Percentiles rank a stretch among this genome's conserved stretches.
These are phyloP conservation scores for Chroicocephalus ridibundus DNA, from an alignment of 2,113 vertebrate species.

Conservation along the genomic window DNA sequence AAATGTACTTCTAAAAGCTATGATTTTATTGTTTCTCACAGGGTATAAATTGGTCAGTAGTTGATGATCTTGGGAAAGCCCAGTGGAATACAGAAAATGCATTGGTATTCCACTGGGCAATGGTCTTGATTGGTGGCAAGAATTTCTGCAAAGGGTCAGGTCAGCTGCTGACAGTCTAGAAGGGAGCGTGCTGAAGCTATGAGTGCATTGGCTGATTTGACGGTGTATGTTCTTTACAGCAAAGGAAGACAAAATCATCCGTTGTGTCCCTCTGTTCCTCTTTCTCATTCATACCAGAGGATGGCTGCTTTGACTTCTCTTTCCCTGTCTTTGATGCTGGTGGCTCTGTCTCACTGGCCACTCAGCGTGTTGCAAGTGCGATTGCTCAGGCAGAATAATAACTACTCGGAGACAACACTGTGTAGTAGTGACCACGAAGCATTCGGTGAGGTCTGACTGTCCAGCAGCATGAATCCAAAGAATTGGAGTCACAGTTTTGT, in stretches of 20 bases:
- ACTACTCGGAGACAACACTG: neutral
- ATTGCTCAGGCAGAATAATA: neutral
- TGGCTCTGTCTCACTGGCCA: neutral
- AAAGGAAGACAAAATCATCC: neutral
- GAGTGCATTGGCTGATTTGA: neutral
- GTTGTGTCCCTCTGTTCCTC: neutral
- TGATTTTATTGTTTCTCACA: neutral
- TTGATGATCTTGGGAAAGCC: neutral
- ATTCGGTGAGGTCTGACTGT: neutral
- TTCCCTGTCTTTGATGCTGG: neutral
- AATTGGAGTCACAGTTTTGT: neutral
- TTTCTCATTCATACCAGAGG: neutral
- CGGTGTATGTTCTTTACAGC: neutral
- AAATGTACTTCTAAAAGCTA: neutral
- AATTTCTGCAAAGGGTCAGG: neutral
- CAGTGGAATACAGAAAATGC: neutral
- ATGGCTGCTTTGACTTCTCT: neutral
- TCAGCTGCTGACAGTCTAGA: neutral
- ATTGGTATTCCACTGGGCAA: neutral
- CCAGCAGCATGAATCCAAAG: neutral
- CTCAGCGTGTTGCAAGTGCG: neutral
- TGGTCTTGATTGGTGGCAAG: neutral
- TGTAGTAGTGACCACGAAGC: neutral
- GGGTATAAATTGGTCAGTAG: neutral
- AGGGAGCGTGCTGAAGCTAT: neutral